Conservation (phyloP, 2,797 vertebrate species). For the Sebastes kiyomatsui region DNA sequence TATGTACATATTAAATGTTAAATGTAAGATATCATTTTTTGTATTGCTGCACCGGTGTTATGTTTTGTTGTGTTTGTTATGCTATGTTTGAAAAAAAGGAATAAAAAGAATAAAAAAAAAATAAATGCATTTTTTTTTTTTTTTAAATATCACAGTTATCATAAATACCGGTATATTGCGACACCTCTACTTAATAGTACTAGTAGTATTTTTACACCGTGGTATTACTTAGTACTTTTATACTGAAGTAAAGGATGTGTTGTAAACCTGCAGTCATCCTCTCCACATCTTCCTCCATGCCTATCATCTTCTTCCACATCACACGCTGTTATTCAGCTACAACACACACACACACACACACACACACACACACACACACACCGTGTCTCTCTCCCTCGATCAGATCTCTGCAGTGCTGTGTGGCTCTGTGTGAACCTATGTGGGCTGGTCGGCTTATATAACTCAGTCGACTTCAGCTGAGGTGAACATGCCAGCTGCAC, state of each 20-base stretch:
- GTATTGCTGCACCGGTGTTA: no score
- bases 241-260: background rate
- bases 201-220: no score
- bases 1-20: no score
- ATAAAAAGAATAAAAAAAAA: no score
- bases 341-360: constrained; percentile 1
- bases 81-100: no score
- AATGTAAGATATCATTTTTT: no score
- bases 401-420: constrained; percentile 58
- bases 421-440: constrained; percentile 67
- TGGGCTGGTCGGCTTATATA: constrained; percentile 80
- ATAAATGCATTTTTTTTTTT: no score
- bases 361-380: constrained; percentile 28
- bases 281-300: background rate
- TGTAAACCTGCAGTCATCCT: background rate
- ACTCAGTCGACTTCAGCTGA: constrained; percentile 71
- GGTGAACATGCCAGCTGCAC: constrained; percentile 71
- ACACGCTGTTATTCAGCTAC: background rate
- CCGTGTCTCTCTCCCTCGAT: constrained; percentile 15
- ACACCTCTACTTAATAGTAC: no score
- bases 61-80: no score
- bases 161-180: no score
- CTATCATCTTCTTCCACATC: background rate
- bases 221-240: no score
- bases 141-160: no score